These are phyloP conservation scores for Calephelis nemesis DNA, from an alignment of 1,140 invertebrate genomes.

Conservation along the genomic window DNA sequence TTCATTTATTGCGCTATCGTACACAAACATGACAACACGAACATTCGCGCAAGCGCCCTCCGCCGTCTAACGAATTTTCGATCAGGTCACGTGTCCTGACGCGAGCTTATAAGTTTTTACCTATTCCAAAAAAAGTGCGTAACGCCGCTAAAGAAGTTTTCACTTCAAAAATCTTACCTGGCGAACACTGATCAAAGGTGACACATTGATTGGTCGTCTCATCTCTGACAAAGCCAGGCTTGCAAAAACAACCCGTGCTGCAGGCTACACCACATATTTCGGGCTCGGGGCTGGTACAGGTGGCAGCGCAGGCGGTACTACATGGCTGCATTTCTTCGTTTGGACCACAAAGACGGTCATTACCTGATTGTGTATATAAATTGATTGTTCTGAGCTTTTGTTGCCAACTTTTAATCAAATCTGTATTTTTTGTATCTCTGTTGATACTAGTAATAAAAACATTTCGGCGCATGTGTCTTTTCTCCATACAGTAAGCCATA, in stretches of 20 bases:
- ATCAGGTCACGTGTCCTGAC: no score
- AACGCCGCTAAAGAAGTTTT: slow-evolving; percentile 9
- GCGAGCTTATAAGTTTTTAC: no score
- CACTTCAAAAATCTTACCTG: slow-evolving; percentile 32
- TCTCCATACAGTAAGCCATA: no score
- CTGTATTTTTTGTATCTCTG: no score
- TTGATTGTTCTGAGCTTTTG: not conserved
- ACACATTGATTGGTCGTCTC: slow-evolving; percentile 50
- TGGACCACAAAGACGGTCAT: slow-evolving; percentile 36
- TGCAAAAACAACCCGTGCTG: slow-evolving; percentile 69
- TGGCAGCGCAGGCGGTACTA: slow-evolving; percentile 54
- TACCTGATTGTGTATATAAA: slow-evolving; percentile 31
- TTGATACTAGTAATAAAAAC: no score
- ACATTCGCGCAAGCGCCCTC: no score
- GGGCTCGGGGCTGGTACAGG: slow-evolving; percentile 53
- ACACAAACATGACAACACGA: no score
- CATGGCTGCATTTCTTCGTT: slow-evolving; percentile 65
- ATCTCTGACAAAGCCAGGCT: slow-evolving; percentile 58
- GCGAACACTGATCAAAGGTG: slow-evolving; percentile 55
- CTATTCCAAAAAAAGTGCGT: no score
- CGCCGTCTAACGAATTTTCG: no score
- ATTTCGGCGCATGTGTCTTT: no score
- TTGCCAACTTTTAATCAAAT: no score
- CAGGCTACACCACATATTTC: slow-evolving; percentile 48
- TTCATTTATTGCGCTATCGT: no score